phyloP scores from a whole-genome alignment of 2,113 vertebrate genomes.

The Podiceps cristatus region DNA sequence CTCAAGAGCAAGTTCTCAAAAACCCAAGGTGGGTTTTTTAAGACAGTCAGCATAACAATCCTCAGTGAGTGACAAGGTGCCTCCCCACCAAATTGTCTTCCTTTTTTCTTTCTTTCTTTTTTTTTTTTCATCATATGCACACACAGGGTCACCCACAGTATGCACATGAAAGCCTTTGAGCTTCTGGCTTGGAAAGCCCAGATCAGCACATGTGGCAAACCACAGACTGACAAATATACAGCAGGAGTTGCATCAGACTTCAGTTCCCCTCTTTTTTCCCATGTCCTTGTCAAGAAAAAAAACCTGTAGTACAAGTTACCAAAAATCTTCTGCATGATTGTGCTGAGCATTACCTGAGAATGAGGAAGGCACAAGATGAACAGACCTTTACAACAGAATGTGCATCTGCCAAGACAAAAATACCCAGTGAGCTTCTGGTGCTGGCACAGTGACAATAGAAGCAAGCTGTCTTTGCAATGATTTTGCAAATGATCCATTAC shows the following conservation, averaged over 20 bases:
- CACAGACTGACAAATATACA: neutral
- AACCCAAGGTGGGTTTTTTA: slow-evolving; percentile 12
- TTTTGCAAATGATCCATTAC: slow-evolving; percentile 74
- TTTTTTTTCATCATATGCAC: too few relatives aligned
- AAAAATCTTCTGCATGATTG: neutral
- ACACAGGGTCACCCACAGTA: neutral
- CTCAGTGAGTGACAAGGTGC: neutral
- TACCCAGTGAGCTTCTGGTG: slow-evolving; percentile 80
- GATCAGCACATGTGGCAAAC: slow-evolving; percentile 5
- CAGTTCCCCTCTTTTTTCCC: neutral
- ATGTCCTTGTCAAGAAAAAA: neutral
- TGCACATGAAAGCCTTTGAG: neutral
- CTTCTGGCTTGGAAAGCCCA: neutral
- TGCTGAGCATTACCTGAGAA: slow-evolving; percentile 77
- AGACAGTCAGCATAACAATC: neutral
- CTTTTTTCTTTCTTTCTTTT: neutral
- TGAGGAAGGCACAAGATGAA: slow-evolving; percentile 75
- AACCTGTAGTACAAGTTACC: neutral
- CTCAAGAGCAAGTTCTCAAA: slow-evolving; percentile 7
- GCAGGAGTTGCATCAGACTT: rapidly evolving
- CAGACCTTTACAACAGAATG: slow-evolving; percentile 85
- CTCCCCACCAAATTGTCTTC: neutral
- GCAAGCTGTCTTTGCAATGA: slow-evolving; percentile 79
- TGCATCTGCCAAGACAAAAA: slow-evolving; percentile 87
- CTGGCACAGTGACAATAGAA: slow-evolving; percentile 78